Base-by-base conservation (phyloP, 2,888 invertebrate genomes). In the Parapristionchus giblindavisi region DNA sequence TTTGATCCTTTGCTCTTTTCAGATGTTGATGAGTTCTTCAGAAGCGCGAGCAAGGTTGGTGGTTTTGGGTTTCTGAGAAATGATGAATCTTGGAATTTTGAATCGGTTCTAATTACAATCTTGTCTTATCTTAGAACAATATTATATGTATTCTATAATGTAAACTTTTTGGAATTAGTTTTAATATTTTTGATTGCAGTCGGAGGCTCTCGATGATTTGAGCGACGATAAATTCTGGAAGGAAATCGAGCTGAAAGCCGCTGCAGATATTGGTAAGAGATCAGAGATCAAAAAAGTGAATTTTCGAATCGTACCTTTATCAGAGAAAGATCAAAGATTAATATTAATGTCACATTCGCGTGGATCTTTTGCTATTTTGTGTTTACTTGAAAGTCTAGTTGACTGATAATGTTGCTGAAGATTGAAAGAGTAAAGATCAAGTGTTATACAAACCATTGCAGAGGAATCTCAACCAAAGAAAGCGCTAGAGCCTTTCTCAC, bases 221-320 rank as follows among this genome's bases (percentile, higher is more conserved):
- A 21, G 21, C 38, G 70, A 71, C 56, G 70, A 71, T 14, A 56
- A 54, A 27, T 71, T 71, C 70, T 71, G 70, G 70, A 4, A 52
- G 27, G 70, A 71, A n/a, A 71, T 71, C 29, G 70, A 71, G 56
- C 27, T 40, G 38, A 71, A 56, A 40, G 70, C 70, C 3, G 56
- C 36, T 34, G 51, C 34, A 24, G 68, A 51, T 36, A 65, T 65
- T 3, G 63, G 63, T 65, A 48, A 43, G 60, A n/a, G n/a, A n/a
- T n/a, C n/a, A n/a, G n/a, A n/a, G n/a, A n/a, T n/a, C n/a, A n/a
- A n/a, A n/a, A n/a, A n/a, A n/a, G n/a, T n/a, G n/a, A 29, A 29
- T 1, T 6, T 24, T 29, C 14, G 52, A 52, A 4, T 24, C 29
- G 27, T n/a, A 1, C 27, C 24, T 24, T 21, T 54, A 21, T 24